A percentile compares a stretch with the other conserved stretches of the same genome.
phyloP scores from a whole-genome alignment of 2,888 invertebrate genomes.

The Cryptocephalus primarius region DNA sequence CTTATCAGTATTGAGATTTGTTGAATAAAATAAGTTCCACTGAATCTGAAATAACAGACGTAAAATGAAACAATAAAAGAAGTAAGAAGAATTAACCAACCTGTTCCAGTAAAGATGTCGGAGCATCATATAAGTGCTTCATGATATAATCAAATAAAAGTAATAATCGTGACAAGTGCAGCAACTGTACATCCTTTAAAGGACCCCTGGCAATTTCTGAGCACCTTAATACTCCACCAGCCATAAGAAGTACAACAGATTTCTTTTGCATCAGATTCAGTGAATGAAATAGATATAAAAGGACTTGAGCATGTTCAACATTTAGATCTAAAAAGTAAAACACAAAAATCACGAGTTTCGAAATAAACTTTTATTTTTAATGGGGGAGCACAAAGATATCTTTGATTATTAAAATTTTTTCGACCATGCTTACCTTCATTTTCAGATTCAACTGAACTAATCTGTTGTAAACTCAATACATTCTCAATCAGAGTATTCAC shows the following conservation, averaged over 20 bases:
- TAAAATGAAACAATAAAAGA: background rate
- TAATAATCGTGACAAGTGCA: slow-evolving; percentile 72
- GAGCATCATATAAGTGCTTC: slow-evolving; percentile 91
- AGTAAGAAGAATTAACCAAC: slow-evolving; percentile 35
- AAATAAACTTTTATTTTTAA: background rate
- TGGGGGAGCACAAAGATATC: background rate
- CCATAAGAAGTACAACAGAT: slow-evolving; percentile 73
- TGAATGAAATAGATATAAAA: slow-evolving; percentile 90
- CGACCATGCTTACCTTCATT: slow-evolving; percentile 51
- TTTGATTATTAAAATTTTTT: background rate
- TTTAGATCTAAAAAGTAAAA: slow-evolving; percentile 88
- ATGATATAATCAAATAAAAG: slow-evolving; percentile 88
- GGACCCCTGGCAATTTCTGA: slow-evolving; percentile 51
- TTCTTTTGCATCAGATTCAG: slow-evolving; percentile 95
- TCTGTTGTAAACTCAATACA: slow-evolving; percentile 54
- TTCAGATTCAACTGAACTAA: slow-evolving; percentile 52
- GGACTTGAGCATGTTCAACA: slow-evolving; percentile 88
- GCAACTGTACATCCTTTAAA: slow-evolving; percentile 58
- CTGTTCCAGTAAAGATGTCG: slow-evolving; percentile 74
- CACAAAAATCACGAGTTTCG: background rate
- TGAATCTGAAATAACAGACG: slow-evolving; percentile 44
- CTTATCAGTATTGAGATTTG: slow-evolving; percentile 47
- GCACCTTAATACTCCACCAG: slow-evolving; percentile 61
- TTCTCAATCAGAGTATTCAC: slow-evolving; percentile 82
- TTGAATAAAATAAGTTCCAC: slow-evolving; percentile 66